phyloP scores from a whole-genome alignment of 2,888 invertebrate species.

The Cephus pulcher region DNA sequence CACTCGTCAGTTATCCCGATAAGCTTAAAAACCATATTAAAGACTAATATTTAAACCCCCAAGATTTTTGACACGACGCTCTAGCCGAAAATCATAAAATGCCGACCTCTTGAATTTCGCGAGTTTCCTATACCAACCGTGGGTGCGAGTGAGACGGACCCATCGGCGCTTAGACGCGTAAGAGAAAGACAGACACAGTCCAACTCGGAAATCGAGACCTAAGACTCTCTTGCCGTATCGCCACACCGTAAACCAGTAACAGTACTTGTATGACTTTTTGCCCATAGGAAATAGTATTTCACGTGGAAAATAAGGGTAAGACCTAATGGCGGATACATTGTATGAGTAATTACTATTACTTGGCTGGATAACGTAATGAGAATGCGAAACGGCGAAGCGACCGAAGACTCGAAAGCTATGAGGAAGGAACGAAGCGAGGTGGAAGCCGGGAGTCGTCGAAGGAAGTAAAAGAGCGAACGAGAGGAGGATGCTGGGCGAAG shows the following conservation, averaged over 20 bases:
- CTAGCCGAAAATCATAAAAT: too few relatives aligned
- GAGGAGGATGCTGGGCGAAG: constrained; percentile 22
- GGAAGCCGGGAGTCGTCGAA: neutral
- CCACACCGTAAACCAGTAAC: neutral
- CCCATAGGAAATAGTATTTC: neutral
- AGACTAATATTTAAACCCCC: too few relatives aligned
- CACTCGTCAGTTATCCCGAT: neutral
- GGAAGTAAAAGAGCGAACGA: neutral
- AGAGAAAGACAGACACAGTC: too few relatives aligned
- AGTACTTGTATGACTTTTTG: neutral
- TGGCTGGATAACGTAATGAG: neutral
- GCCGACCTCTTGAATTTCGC: too few relatives aligned
- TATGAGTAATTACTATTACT: neutral
- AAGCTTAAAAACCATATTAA: neutral
- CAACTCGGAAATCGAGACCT: too few relatives aligned
- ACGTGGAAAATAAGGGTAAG: neutral
- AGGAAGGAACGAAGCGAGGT: neutral
- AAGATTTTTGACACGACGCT: too few relatives aligned
- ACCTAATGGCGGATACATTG: neutral
- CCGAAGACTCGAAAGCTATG: neutral
- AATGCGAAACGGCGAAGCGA: neutral
- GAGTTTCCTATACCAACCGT: too few relatives aligned
- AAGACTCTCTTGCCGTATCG: too few relatives aligned
- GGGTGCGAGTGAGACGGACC: too few relatives aligned
- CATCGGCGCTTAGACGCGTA: too few relatives aligned